Percentiles rank a stretch among this genome's conserved stretches.
Evolutionary conservation across 2,113 vertebrate species (phyloP).

Genomic region (Crotalus horridus): DNA sequence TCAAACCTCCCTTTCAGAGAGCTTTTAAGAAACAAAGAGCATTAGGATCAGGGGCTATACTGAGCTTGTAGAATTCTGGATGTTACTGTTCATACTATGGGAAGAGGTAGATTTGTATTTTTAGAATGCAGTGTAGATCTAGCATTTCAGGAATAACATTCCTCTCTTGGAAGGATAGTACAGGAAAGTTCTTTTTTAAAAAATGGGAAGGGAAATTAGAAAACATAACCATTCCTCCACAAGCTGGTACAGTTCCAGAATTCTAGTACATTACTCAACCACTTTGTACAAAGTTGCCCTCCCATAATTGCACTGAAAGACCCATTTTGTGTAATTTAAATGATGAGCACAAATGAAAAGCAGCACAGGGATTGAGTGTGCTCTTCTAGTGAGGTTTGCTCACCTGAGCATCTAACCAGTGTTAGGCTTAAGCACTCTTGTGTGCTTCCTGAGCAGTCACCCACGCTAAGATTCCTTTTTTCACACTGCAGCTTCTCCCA

Average conservation of each 20-base stretch:
- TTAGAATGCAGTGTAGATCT: neutral
- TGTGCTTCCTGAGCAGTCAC: slow-evolving; percentile 45
- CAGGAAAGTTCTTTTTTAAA: neutral
- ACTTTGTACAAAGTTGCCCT: neutral
- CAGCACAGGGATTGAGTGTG: neutral
- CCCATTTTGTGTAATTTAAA: neutral
- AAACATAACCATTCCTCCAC: neutral
- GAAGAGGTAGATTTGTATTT: neutral
- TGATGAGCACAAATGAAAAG: neutral
- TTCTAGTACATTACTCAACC: neutral
- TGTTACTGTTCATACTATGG: neutral
- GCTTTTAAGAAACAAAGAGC: neutral
- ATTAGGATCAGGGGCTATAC: neutral
- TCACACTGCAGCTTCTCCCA: slow-evolving; percentile 45
- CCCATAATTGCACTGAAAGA: neutral
- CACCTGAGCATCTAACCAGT: slow-evolving; percentile 66
- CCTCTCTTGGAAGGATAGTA: neutral
- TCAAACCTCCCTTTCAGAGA: neutral
- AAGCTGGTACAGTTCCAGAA: neutral
- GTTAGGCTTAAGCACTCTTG: fast-evolving
- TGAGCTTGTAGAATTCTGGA: neutral
- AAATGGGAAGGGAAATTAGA: neutral
- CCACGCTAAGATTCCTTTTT: fast-evolving
- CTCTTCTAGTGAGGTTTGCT: slow-evolving; percentile 13
- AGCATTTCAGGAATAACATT: neutral